These are phyloP conservation scores for Pseudomyrmex cubaensis DNA, from an alignment of 1,140 invertebrate genomes.

Conservation along the genomic window DNA sequence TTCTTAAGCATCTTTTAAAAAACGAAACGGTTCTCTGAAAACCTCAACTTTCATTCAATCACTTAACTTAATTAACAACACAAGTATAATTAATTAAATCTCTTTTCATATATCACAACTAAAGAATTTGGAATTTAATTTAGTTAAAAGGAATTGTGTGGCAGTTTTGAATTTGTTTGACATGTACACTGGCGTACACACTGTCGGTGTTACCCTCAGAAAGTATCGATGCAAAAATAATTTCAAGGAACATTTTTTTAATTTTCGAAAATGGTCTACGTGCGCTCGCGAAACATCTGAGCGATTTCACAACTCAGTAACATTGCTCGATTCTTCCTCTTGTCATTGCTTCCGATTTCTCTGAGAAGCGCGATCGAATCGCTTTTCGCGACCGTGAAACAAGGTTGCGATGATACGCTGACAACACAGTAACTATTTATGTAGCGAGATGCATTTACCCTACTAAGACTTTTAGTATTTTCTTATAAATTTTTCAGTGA, in stretches of 20 bases:
- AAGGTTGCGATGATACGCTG: not conserved
- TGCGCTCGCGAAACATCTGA: not conserved
- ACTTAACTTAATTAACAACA: not conserved
- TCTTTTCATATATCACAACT: not conserved
- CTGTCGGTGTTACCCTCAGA: too few species aligned
- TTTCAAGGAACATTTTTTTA: not conserved
- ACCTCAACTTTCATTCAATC: not conserved
- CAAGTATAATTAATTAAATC: not conserved
- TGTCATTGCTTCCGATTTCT: not conserved
- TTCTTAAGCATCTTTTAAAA: not conserved
- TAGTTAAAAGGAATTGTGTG: not conserved
- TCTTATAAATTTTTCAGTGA: not conserved
- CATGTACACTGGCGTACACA: too few species aligned
- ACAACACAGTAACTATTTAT: not conserved
- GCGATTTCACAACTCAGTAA: not conserved
- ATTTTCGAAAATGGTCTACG: not conserved
- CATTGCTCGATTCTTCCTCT: constrained; percentile 3
- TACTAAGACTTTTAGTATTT: not conserved
- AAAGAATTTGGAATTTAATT: constrained; percentile 9
- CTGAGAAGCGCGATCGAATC: constrained; percentile 29
- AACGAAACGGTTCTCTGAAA: not conserved
- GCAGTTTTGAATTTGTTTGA: not conserved
- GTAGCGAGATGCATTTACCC: not conserved
- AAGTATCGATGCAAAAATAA: not conserved
- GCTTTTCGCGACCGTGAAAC: constrained; percentile 30